Conservation (phyloP, 2,888 invertebrate genomes). For the Iphiclides podalirius region DNA sequence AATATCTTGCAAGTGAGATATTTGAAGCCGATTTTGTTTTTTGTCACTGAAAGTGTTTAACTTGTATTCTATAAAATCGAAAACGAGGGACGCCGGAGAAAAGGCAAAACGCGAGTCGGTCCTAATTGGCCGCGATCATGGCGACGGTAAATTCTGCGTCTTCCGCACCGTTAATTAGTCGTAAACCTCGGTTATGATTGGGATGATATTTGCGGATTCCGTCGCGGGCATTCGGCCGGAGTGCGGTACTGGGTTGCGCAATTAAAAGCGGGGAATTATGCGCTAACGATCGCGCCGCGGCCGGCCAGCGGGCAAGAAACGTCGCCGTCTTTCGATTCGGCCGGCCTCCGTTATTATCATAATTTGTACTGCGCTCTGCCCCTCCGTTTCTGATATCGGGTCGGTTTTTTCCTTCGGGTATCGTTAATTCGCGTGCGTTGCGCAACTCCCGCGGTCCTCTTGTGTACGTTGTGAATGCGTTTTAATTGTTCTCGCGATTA, state of each 20-base stretch:
- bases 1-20: too few relatives aligned
- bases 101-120: too few relatives aligned
- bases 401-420: background rate
- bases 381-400: conserved; percentile 1
- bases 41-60: too few relatives aligned
- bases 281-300: conserved; percentile 14
- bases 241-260: conserved; percentile 9
- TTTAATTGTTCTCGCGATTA: background rate
- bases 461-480: conserved; percentile 1
- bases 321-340: conserved; percentile 5
- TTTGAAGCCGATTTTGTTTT: too few relatives aligned
- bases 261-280: conserved; percentile 20
- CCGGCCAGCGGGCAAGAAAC: conserved; percentile 6
- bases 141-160: too few relatives aligned
- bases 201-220: conserved; percentile 18
- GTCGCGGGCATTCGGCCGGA: conserved; percentile 14
- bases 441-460: background rate
- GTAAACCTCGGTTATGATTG: conserved; percentile 17
- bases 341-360: conserved; percentile 6
- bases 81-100: too few relatives aligned
- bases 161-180: conserved; percentile 13
- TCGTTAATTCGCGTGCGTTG: too few relatives aligned
- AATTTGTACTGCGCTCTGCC: conserved; percentile 3
- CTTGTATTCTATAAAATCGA: too few relatives aligned
- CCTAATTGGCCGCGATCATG: too few relatives aligned